These are phyloP conservation scores for Halcyon chelicuti DNA, from an alignment of 2,797 vertebrate species.

Conservation along the genomic window DNA sequence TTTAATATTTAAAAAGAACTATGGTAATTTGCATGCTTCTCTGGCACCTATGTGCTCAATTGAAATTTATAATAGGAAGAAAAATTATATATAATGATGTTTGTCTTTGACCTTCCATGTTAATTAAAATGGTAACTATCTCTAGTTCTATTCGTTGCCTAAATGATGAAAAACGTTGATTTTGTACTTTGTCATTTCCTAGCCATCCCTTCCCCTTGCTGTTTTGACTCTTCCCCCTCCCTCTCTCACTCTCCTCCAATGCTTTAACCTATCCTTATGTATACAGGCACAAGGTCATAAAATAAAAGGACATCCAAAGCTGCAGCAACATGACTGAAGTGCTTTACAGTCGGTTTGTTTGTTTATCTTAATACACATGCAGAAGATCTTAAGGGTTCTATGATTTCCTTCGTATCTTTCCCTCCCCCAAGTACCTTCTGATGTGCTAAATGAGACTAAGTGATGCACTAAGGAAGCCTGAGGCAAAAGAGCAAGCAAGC, in stretches of 20 bases:
- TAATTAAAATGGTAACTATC: slow-evolving; percentile 62
- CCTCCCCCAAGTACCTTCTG: neutral
- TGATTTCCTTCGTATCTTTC: neutral
- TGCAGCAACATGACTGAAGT: neutral
- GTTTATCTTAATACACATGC: neutral
- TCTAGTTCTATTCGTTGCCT: slow-evolving; percentile 18
- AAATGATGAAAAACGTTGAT: slow-evolving; percentile 32
- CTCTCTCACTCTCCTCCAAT: neutral
- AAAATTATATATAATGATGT: slow-evolving; percentile 55
- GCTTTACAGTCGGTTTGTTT: slow-evolving; percentile 2
- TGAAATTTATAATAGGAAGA: slow-evolving; percentile 56
- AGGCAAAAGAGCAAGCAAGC: slow-evolving; percentile 33
- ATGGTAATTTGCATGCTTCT: slow-evolving; percentile 45
- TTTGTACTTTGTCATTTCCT: neutral
- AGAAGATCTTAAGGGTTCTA: neutral
- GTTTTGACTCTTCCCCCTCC: neutral
- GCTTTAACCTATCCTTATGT: neutral
- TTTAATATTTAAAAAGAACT: slow-evolving; percentile 23
- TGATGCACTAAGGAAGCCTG: neutral
- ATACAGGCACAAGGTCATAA: neutral
- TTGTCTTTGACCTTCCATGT: slow-evolving; percentile 68
- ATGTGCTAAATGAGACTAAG: neutral
- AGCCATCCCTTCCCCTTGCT: neutral
- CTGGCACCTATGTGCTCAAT: slow-evolving; percentile 40
- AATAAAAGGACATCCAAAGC: neutral